These are phyloP conservation scores for Dicycla oo DNA, from an alignment of 2,888 invertebrate genomes.

Conservation along the genomic window DNA sequence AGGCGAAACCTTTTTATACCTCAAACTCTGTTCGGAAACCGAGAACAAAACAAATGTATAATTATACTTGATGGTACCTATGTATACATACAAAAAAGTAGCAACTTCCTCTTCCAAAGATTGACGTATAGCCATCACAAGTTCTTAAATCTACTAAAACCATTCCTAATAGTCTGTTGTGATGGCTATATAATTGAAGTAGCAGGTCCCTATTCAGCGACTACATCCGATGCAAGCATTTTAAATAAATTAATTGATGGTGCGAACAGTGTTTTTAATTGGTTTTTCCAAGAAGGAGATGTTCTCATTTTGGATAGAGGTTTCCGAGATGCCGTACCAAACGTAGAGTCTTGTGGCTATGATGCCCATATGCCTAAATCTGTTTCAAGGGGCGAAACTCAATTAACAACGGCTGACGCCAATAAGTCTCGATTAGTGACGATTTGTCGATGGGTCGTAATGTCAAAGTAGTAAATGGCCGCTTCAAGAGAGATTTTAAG, in stretches of 20 bases:
- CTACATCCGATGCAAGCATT: too few species aligned
- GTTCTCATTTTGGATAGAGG: too few species aligned
- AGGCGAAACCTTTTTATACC: too few species aligned
- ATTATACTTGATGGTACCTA: constrained; percentile 1
- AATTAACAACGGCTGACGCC: constrained; percentile 5
- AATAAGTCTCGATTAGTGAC: constrained; percentile 26
- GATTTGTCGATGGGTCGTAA: constrained; percentile 33
- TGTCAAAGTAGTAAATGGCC: constrained; percentile 31
- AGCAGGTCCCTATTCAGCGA: too few species aligned
- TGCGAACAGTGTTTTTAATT: too few species aligned
- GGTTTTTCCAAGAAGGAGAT: too few species aligned
- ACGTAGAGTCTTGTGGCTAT: background rate
- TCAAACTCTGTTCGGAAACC: background rate
- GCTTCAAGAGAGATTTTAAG: constrained; percentile 24
- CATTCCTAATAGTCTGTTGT: too few species aligned
- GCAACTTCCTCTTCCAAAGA: constrained; percentile 10
- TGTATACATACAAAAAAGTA: background rate
- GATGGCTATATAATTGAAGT: too few species aligned
- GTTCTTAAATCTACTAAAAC: too few species aligned
- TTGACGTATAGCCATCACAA: constrained; percentile 5
- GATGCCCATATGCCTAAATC: background rate
- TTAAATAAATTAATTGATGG: too few species aligned
- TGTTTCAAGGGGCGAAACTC: background rate
- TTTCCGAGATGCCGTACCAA: too few species aligned
- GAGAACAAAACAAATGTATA: background rate